Evolutionary conservation across 92 coral and sea anemone species (phyloP), one percentile per base, ranked within the genome.

Genomic region (Umimayanthus kanabou): DNA sequence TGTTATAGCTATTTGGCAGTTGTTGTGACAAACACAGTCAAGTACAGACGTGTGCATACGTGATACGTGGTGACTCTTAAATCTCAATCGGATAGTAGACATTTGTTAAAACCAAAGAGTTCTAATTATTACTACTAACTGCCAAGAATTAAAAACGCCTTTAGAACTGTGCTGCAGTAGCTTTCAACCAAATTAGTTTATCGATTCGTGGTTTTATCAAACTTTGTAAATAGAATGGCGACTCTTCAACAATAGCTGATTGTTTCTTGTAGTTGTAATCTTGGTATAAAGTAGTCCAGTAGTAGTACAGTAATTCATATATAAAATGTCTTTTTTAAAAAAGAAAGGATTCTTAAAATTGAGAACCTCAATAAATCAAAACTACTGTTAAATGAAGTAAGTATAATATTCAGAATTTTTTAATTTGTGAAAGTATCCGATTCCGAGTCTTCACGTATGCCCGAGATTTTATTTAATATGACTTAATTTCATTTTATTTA

Each of bases 61-160:
- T 3, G 8, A 2, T 83, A 83, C 87, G 87, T 83, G 87, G 74
- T 42, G 61, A 29, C 30, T 70, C 78, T 69, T n/a, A 23, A 39
- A 29, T 82, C 23, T 82, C 58, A 22, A 22, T 61, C 82, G 45
- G 84, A 55, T 80, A 16, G n/a, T 37, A 8, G 25, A 16, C 2
- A 73, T 9, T 73, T 30, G 39, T 30, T 73, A 4, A 33, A 25
- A 75, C 49, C 13, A 39, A 39, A 39, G 16, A 14, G 20, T 20
- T 20, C 47, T 9, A 6, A 37, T 73, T 73, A 73, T 73, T 23
- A 73, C 45, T 23, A 37, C 22, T 4, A 20, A 75, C 79, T 40
- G 23, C 79, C 9, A 43, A 15, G 30, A 39, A 75, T 28, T 37
- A 39, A 39, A 71, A 39, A 18, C 30, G 79, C 10, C 28, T 39